Base-by-base conservation (phyloP, 2,113 vertebrate genomes). In the Thomomys bottae region DNA sequence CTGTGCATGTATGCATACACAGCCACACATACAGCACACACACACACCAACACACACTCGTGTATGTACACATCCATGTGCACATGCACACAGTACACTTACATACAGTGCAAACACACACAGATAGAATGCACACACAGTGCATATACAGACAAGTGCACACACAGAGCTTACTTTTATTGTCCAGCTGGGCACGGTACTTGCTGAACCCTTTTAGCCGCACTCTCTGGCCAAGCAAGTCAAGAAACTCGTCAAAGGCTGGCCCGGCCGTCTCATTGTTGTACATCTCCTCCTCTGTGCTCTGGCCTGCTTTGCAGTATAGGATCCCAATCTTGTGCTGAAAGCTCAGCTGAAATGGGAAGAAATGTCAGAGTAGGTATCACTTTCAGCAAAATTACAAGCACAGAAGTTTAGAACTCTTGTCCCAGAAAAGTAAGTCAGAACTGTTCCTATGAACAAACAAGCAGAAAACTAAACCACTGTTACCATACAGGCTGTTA, bases 221-320 rank as follows among this genome's bases (percentile, higher is more conserved):
- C 81, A 99, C 99, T 94, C 99, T 98, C 97, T 99, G 99, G 82
- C 99, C 99, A n/a, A 99, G 98, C 28, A 99, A 98, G 97, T 99
- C 99, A 92, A 99, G 97, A 97, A 99, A 99, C 95, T 99, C 99
- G 15, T 99, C 99, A 93, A 99, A 98, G 12, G 98, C 99, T 0
- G 99, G 98, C 8, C 99, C 99, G 0, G 98, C 98, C 3, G 98
- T 98, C 97, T 99, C 99, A 2, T 99, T 99, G 96, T 99, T 99
- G 94, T 99, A 99, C 99, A 99, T 99, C 96, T 99, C 99, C 93
- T 99, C 99, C 86, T 99, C 99, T 0, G 99, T 99, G 97, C 99
- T 99, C 97, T 99, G 99, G 89, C 98, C 99, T 4, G 99, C 98
- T 97, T 98, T 99, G 97, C 99, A 99, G 97, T 99, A 99, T 85